Conservation (phyloP, 1,140 invertebrate species). For the Drosophila tristis region DNA sequence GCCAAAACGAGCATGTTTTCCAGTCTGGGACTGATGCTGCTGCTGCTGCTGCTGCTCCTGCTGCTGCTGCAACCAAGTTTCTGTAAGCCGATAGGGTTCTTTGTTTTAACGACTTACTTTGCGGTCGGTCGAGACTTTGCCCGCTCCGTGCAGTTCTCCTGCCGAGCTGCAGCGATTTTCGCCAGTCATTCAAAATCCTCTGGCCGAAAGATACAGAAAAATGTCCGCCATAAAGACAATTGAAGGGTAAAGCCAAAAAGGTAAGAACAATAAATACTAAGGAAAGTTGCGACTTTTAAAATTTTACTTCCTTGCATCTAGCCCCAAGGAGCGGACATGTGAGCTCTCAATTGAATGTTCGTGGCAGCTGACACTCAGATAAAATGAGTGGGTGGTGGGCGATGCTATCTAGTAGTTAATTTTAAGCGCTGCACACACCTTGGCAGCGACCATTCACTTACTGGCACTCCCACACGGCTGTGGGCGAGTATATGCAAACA, state of each 20-base stretch:
- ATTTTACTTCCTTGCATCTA: too few species aligned
- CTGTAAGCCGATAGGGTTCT: constrained; percentile 72
- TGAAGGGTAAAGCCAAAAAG: constrained; percentile 19
- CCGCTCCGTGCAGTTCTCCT: neutral
- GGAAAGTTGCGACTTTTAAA: too few species aligned
- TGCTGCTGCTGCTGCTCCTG: constrained; percentile 12
- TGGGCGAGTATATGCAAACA: constrained; percentile 18
- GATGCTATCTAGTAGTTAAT: constrained; percentile 41
- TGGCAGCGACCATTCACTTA: too few species aligned
- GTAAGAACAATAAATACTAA: neutral
- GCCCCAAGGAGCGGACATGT: too few species aligned
- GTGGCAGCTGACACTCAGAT: too few species aligned
- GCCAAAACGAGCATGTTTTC: constrained; percentile 52
- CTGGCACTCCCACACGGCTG: constrained; percentile 1
- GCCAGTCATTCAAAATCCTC: constrained; percentile 43
- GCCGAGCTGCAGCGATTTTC: constrained; percentile 22
- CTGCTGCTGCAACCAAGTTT: constrained; percentile 54
- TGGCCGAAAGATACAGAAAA: neutral
- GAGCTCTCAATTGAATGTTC: too few species aligned
- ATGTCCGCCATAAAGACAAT: constrained; percentile 34
- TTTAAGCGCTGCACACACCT: constrained; percentile 19
- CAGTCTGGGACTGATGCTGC: constrained; percentile 26
- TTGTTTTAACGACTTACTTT: constrained; percentile 81
- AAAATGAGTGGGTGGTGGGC: constrained; percentile 3
- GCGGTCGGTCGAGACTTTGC: constrained; percentile 45